Base-by-base conservation (phyloP, 2,888 invertebrate genomes). In the Limnephilus rhombicus region DNA sequence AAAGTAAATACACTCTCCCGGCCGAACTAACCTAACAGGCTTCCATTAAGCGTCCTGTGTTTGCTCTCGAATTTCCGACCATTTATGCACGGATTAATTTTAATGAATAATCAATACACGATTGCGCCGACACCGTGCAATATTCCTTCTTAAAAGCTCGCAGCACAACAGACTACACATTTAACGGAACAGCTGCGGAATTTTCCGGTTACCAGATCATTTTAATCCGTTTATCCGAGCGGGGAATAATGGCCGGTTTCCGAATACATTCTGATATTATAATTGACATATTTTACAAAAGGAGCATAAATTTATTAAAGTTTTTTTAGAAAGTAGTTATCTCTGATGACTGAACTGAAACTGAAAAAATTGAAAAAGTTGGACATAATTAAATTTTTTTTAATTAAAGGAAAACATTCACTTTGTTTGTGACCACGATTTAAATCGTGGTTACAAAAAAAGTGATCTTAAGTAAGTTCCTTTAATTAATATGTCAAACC, bases 81-180 rank as follows among this genome's bases (percentile, higher is more conserved):
- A 90, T 81, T 90, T 90, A 90, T 82, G 90, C 90, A 29, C 15
- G 29, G 82, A 90, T 90, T 90, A 90, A 82, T 49, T 90, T 90
- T 11, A 90, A 90, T 90, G 82, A 90, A 90, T 89, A 90, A 90
- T 90, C 90, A 90, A 90, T 82, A 90, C 24, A 41, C 90, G 41
- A 41, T 45, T n/a, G 45, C 45, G n/a, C 80, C 29, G 24, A 89
- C 80, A 80, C 29, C 31, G 82, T 90, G 82, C 90, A 90, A 90
- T 90, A 82, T 90, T 90, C 49, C 81, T 90, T 45, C 49, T 90
- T 90, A 82, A 90, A 90, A 90, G 90, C 90, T 90, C 45, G 31
- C 31, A 24, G 68, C 80, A n/a, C 13, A 82, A 49, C 31, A 90
- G 31, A 31, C 29, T 49, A 24, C 13, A 82, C 12, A 82, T 90